Evolutionary conservation across 2,888 invertebrate genomes (phyloP), one percentile per base, ranked within the genome.

Genomic region (Mythimna ferrago): DNA sequence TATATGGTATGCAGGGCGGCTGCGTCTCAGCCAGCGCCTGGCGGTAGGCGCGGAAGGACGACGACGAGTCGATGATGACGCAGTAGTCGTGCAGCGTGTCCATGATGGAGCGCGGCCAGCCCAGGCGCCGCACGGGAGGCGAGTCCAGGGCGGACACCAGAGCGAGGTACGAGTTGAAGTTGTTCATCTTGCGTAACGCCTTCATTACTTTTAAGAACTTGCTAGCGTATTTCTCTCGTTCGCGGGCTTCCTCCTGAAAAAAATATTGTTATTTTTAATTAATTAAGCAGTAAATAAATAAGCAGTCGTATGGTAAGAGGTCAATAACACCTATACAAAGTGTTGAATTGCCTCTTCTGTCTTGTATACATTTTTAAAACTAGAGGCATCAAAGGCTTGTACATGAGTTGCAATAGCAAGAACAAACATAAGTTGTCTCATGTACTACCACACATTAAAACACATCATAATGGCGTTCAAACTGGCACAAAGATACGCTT

Each of bases 121-220:
- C 99, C 92, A 99, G 97, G 92, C 99, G 97, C 89, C 97, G 96
- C 92, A 99, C 97, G 0, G 99, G 99, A 6, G 99, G 99, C 32
- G 99, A 99, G 94, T 99, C 99, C 87, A 99, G 95, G 21, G 99
- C 99, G 10, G 99, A 99, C 78, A 99, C 97, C 81, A 99, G 96
- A 11, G 99, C 99, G 89, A 99, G 96, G 96, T 99, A 99, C 61
- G 99, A 99, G 96, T 99, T 99, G 95, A 99, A 99, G 94, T 99
- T 99, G 96, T 99, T 99, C 94, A 99, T 98, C 94, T 99, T 99
- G 77, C 99, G 97, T 82, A 99, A 96, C 92, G 99, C 98, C 96
- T 99, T 99, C 99, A 99, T 99, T 80, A 99, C 99, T 94, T 99
- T 99, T 21, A 99, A 98, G 94, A 99, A 99, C 92, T 99, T 99